Base-by-base conservation (phyloP, 2,888 invertebrate genomes). In the Microplitis manilae region DNA sequence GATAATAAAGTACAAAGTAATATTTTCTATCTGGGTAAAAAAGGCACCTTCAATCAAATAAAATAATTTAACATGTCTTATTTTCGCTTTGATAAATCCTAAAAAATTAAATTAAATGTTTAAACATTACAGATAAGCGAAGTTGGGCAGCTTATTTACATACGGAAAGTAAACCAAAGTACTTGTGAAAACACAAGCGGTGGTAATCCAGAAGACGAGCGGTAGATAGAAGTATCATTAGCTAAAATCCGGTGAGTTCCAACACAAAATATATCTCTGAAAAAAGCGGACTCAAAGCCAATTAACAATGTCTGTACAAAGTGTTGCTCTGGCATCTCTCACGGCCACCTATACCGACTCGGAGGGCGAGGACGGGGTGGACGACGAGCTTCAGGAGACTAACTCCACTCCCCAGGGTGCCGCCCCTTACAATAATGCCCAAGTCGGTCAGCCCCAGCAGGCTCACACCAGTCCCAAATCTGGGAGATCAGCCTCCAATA, bases 271-370 rank as follows among this genome's bases (percentile, higher is more conserved):
- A 88, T 87, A 86, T 86, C 88, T 88, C 86, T 86, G 88, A 87
- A 86, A 85, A 87, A 85, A 83, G 85, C 83, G 89, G 88, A 87
- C 86, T 87, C 86, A 89, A 89, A 88, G 86, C 86, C 87, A 88
- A 89, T 84, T 87, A 89, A 88, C 87, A 83, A 90, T 90, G 90
- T 90, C 90, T 89, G 88, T 88, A 88, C 89, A 88, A 89, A 90
- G 90, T 85, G 86, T 87, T 84, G 96, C 96, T 61, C 91, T 97
- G 88, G 96, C 96, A 77, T 95, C 96, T 72, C 91, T 97, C 83
- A 97, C 96, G 72, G 97, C 96, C 40, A 96, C 95, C 65, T 97
- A 97, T 89, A 97, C 97, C 0, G 97, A 97, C 90, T 97, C 97
- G 0, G 97, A 97, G 91, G 96, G 95, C 73, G 97, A 97, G 90